A percentile compares a stretch with the other conserved stretches of the same genome.
Conservation (phyloP, 2,888 invertebrate genomes). For the Ditula angustiorana region DNA sequence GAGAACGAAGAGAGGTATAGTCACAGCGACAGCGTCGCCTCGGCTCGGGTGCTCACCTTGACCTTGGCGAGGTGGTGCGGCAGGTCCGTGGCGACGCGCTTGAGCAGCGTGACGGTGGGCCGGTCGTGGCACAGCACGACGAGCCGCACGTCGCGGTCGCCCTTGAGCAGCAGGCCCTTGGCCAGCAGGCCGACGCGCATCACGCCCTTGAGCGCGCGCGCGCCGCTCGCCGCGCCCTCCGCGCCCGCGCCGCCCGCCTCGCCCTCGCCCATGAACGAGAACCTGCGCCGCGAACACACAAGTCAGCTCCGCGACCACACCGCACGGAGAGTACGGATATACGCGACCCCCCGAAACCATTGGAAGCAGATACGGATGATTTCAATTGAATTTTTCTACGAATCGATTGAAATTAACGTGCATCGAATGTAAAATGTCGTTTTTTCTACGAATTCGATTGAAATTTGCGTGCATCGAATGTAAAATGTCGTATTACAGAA, state of each 20-base stretch:
- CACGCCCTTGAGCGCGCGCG: conserved; percentile 95
- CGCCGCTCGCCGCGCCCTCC: conserved; percentile 80
- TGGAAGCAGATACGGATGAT: no score
- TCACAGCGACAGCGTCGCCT: background rate
- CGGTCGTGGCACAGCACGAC: conserved; percentile 98
- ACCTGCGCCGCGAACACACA: conserved; percentile 53
- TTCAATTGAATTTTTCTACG: no score
- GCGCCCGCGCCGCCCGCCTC: conserved; percentile 64
- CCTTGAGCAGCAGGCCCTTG: conserved; percentile 93
- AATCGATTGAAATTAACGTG: no score
- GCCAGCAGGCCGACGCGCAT: conserved; percentile 96
- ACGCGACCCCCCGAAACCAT: no score
- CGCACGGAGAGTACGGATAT: no score
- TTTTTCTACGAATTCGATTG: no score
- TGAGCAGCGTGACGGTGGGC: conserved; percentile 94
- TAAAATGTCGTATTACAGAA: no score
- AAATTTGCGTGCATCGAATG: no score
- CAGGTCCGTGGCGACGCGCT: conserved; percentile 93
- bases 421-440: no score
- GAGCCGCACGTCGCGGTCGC: conserved; percentile 95
- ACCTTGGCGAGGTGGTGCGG: conserved; percentile 90
- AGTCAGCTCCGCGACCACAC: background rate
- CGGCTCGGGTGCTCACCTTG: conserved; percentile 68
- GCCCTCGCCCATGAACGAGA: conserved; percentile 75
- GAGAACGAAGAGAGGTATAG: no score